Conservation (phyloP, 2,888 invertebrate species). For the Drosophila dives region DNA sequence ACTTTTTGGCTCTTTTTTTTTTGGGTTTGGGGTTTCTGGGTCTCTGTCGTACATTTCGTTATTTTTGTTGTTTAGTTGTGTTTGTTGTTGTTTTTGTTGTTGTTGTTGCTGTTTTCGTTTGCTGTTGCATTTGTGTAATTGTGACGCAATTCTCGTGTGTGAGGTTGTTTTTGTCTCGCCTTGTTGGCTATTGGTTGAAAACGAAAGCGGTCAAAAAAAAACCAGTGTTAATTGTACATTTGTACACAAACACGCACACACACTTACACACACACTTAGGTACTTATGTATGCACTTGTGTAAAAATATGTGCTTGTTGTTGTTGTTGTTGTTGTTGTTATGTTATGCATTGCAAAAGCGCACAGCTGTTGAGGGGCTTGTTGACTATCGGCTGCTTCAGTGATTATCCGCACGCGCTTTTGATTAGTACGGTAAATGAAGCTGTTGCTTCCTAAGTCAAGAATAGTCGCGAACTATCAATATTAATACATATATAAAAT, state of each 20-base stretch:
- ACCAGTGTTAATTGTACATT: constrained; percentile 42
- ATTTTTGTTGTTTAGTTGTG: constrained; percentile 13
- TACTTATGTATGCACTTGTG: constrained; percentile 10
- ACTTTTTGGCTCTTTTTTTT: constrained; percentile 28
- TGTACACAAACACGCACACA: neutral
- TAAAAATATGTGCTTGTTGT: neutral
- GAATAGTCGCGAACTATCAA: constrained; percentile 11
- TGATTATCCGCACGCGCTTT: constrained; percentile 60
- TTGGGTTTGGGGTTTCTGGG: constrained; percentile 71
- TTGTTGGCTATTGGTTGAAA: constrained; percentile 60
- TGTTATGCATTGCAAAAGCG: constrained; percentile 36
- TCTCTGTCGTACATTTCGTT: constrained; percentile 59
- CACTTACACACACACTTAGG: neutral
- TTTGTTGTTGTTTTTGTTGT: constrained; percentile 33
- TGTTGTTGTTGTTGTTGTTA: constrained; percentile 7
- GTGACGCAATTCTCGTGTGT: constrained; percentile 73
- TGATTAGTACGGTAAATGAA: constrained; percentile 53
- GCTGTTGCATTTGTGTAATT: constrained; percentile 60
- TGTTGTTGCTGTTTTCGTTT: constrained; percentile 37
- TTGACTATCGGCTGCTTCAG: constrained; percentile 34
- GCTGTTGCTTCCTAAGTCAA: constrained; percentile 20
- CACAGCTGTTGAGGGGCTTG: constrained; percentile 35
- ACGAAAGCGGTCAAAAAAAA: constrained; percentile 63
- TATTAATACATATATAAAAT: constrained; percentile 13
- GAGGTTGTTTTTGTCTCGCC: constrained; percentile 59